Percentiles rank a stretch among this genome's conserved stretches.
These are phyloP conservation scores for Antitype chi DNA, from an alignment of 2,888 invertebrate genomes.

Conservation along the genomic window DNA sequence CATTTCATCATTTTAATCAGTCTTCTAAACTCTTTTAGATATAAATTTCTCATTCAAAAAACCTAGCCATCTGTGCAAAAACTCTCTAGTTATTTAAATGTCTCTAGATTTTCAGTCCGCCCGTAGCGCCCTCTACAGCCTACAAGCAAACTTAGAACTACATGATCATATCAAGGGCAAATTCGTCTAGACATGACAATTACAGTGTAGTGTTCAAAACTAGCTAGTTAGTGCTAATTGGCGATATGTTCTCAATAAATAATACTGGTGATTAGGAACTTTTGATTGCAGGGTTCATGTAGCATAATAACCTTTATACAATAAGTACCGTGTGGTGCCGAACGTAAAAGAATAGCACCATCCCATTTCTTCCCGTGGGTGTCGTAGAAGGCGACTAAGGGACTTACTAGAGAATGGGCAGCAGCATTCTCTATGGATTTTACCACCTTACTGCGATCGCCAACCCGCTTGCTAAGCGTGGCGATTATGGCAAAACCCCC, in stretches of 20 bases:
- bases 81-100: accelerated
- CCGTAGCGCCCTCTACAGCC: constrained; percentile 5
- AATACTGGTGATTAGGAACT: not conserved
- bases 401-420: too few species aligned
- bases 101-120: not conserved
- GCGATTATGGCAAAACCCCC: too few species aligned
- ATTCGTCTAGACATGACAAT: constrained; percentile 35
- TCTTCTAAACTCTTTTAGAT: not conserved
- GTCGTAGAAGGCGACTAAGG: too few species aligned
- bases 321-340: too few species aligned
- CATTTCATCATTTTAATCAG: too few species aligned
- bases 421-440: too few species aligned
- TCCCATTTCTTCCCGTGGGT: too few species aligned
- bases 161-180: not conserved
- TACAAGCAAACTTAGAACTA: not conserved
- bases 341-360: too few species aligned
- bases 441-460: too few species aligned
- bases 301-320: not conserved
- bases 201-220: constrained; percentile 24
- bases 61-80: not conserved
- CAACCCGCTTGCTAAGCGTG: too few species aligned
- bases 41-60: too few species aligned
- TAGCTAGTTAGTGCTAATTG: constrained; percentile 18
- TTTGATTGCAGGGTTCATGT: not conserved
- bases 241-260: not conserved